Conservation (phyloP, 2,888 invertebrate genomes). For the Chymomyza amoena region DNA sequence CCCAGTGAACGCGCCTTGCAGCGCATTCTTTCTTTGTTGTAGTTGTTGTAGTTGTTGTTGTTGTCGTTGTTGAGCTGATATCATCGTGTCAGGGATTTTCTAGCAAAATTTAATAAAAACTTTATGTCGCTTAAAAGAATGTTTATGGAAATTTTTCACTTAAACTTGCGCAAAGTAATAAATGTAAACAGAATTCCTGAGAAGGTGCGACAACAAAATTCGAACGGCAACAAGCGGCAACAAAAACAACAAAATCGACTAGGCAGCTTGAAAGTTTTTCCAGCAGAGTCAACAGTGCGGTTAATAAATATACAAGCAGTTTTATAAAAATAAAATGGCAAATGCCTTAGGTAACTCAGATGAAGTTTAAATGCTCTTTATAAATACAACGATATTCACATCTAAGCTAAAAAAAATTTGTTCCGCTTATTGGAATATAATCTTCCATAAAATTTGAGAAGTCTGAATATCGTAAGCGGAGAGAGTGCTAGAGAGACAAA, state of each 20-base stretch:
- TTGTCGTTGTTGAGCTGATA: conserved; percentile 48
- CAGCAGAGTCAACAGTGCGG: conserved; percentile 67
- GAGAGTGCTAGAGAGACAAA: too few relatives aligned
- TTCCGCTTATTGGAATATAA: too few relatives aligned
- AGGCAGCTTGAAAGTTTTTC: conserved; percentile 24
- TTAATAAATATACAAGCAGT: conserved; percentile 59
- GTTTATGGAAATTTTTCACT: conserved; percentile 77
- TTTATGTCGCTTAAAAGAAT: conserved; percentile 77
- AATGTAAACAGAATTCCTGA: conserved; percentile 76
- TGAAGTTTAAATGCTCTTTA: neutral
- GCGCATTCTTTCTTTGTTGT: neutral
- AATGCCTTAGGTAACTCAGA: neutral
- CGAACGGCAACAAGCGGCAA: conserved; percentile 29
- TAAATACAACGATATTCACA: neutral
- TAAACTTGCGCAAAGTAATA: conserved; percentile 77
- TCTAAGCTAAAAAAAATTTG: too few relatives aligned
- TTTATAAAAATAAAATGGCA: neutral
- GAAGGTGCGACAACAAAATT: conserved; percentile 74
- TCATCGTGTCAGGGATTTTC: conserved; percentile 70
- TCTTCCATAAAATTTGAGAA: too few relatives aligned
- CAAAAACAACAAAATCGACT: neutral
- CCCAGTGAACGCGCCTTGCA: neutral
- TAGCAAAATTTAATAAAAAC: conserved; percentile 76
- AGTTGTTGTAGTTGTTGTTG: conserved; percentile 18
- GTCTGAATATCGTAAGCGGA: too few relatives aligned